These are phyloP conservation scores for Forbesichthys agassizii DNA, from an alignment of 2,113 vertebrate genomes.

Conservation along the genomic window DNA sequence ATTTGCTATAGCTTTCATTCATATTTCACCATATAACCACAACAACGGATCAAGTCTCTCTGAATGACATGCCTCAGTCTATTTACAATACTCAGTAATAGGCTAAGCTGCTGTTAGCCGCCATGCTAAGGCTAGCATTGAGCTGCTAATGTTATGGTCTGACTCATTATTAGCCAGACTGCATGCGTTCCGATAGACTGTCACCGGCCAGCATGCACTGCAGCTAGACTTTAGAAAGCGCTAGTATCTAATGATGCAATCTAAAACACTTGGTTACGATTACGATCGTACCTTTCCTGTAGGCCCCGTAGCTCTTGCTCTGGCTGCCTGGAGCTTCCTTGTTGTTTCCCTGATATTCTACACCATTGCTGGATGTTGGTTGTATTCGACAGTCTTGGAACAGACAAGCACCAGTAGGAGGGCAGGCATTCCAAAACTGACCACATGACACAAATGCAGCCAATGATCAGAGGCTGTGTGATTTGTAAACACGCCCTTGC, in stretches of 20 bases:
- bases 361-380: conserved; percentile 68
- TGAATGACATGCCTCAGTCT: neutral
- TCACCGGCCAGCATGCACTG: neutral
- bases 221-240: neutral
- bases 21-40: neutral
- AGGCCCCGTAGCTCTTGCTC: conserved; percentile 23
- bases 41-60: too few relatives aligned
- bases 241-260: neutral
- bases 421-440: conserved; percentile 70
- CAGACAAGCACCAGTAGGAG: conserved; percentile 45
- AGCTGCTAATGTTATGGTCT: conserved; percentile 20
- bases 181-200: conserved; percentile 49
- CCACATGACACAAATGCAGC: conserved; percentile 55
- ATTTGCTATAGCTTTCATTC: conserved; percentile 13
- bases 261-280: conserved; percentile 1
- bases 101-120: conserved; percentile 2
- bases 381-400: conserved; percentile 50
- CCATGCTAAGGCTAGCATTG: conserved; percentile 11
- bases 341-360: conserved; percentile 57
- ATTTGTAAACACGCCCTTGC: conserved; percentile 25
- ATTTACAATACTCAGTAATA: neutral
- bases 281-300: conserved; percentile 54
- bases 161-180: conserved; percentile 7
- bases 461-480: conserved; percentile 47
- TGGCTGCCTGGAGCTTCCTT: conserved; percentile 17